Evolutionary conservation across 2,888 invertebrate species (phyloP).

Genomic region (Cryptus armator): DNA sequence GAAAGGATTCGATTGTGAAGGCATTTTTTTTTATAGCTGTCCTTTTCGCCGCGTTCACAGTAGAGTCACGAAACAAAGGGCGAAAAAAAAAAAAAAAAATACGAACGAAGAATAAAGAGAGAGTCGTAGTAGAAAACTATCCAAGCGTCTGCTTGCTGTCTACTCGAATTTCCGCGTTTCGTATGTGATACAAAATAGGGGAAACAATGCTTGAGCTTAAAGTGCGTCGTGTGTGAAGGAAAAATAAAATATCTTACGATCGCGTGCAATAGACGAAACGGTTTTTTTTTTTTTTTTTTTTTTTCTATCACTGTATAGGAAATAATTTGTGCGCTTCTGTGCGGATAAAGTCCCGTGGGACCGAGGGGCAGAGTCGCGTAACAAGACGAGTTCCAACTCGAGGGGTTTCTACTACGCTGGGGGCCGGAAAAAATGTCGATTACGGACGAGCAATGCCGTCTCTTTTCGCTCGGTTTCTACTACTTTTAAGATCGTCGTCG

Average conservation of each 20-base stretch:
- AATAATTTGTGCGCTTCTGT: slow-evolving; percentile 52
- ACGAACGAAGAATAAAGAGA: not conserved
- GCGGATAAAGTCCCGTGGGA: slow-evolving; percentile 50
- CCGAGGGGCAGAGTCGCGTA: slow-evolving; percentile 45
- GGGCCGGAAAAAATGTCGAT: slow-evolving; percentile 4
- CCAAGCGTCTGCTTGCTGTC: slow-evolving; percentile 37
- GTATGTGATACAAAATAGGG: slow-evolving; percentile 10
- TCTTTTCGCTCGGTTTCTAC: slow-evolving; percentile 10
- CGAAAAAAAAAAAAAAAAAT: slow-evolving; percentile 21
- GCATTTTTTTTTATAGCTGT: not conserved
- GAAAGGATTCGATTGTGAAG: slow-evolving; percentile 1
- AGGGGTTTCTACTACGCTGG: slow-evolving; percentile 4
- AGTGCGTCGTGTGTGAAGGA: slow-evolving; percentile 20
- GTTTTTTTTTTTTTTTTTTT: slow-evolving; percentile 43
- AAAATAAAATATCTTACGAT: not conserved
- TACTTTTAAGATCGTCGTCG: slow-evolving; percentile 35
- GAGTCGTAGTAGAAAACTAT: slow-evolving; percentile 48
- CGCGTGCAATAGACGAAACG: slow-evolving; percentile 17
- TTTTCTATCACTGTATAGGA: slow-evolving; percentile 12
- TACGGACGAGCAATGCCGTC: slow-evolving; percentile 38
- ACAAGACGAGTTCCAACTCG: slow-evolving; percentile 9
- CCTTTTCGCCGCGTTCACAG: slow-evolving; percentile 7
- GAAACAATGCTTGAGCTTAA: slow-evolving; percentile 2
- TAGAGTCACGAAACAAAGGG: slow-evolving; percentile 37
- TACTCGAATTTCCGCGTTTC: slow-evolving; percentile 26